A percentile compares a stretch with the other conserved stretches of the same genome.
These are phyloP conservation scores for Ochlodes sylvanus DNA, from an alignment of 2,888 invertebrate genomes.

Conservation along the genomic window DNA sequence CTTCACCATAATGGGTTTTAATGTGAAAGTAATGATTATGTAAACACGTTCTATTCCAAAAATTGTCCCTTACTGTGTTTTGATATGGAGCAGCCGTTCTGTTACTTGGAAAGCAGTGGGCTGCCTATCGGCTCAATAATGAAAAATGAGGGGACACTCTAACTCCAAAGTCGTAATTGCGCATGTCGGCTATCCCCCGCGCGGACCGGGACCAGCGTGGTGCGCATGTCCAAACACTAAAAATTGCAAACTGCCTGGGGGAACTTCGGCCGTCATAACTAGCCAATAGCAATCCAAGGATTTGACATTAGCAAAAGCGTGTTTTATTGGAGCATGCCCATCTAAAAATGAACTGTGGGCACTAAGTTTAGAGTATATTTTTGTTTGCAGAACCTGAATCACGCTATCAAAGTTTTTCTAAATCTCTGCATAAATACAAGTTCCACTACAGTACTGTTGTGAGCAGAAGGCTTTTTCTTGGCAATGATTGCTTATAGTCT, in stretches of 20 bases:
- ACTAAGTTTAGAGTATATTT: not conserved
- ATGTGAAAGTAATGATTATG: no score
- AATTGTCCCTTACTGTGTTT: no score
- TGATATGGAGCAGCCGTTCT: no score
- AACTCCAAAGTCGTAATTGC: not conserved
- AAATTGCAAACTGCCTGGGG: slow-evolving; percentile 1
- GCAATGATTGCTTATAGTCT: slow-evolving; percentile 20
- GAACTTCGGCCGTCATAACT: not conserved
- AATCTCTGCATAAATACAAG: slow-evolving; percentile 24
- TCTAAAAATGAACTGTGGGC: not conserved
- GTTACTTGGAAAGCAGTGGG: not conserved
- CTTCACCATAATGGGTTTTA: no score
- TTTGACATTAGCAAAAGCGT: slow-evolving; percentile 16
- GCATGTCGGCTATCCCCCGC: slow-evolving; percentile 1
- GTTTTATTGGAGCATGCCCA: not conserved
- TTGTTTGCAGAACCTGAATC: slow-evolving; percentile 12
- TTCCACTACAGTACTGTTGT: not conserved
- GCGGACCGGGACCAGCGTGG: not conserved
- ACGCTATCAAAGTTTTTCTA: slow-evolving; percentile 15
- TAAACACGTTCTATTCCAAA: no score
- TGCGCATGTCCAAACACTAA: slow-evolving; percentile 7
- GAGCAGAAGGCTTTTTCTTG: slow-evolving; percentile 29
- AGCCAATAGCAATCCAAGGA: slow-evolving; percentile 3
- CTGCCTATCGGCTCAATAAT: not conserved
- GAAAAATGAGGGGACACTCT: slow-evolving; percentile 8